Evolutionary conservation across 2,113 vertebrate species (phyloP), one percentile per base, ranked within the genome.

Genomic region (Xenopus tropicalis): DNA sequence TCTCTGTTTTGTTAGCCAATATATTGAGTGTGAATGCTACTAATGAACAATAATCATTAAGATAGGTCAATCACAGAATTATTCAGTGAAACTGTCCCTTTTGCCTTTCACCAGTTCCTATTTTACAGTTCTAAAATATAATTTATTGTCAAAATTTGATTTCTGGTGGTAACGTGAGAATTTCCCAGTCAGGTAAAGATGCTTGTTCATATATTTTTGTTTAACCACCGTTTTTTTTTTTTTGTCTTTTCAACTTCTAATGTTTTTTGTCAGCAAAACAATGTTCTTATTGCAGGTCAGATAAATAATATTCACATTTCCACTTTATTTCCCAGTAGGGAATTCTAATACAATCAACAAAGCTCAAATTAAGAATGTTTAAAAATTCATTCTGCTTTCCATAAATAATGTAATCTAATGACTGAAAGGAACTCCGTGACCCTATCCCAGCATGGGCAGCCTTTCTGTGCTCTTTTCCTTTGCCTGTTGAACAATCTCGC

Each of bases 311-410:
- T 59, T 22, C 57, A 59, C 22, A 46, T 22, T 66, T 65, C 37
- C 20, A 14, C 62, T 44, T 13, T 44, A 65, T 65, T 29, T 24
- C 64, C 37, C n/a, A 48, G 21, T 21, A 19, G 42, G 43, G 62
- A 42, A 8, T 62, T n/a, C 37, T 13, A 65, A 65, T 23, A 23
- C 64, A 66, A 66, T 66, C 64, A 66, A 23, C 42, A 66, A n/a
- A 48, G 13, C 64, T 23, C 42, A 14, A 66, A 48, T 66, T 66
- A 66, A 21, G 42, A 22, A 66, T 66, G 64, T 66, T 66, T 66
- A 21, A 66, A 64, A 43, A 66, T 22, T 43, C 64, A 66, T 66
- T 22, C 9, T 43, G 64, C 64, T 48, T 43, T 66, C 64, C 44
- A 66, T 48, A 48, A 6, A 48, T 48, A 48, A 66, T 23, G 64